phyloP scores from a whole-genome alignment of 2,113 vertebrate genomes.

The Phrynocephalus versicolor region DNA sequence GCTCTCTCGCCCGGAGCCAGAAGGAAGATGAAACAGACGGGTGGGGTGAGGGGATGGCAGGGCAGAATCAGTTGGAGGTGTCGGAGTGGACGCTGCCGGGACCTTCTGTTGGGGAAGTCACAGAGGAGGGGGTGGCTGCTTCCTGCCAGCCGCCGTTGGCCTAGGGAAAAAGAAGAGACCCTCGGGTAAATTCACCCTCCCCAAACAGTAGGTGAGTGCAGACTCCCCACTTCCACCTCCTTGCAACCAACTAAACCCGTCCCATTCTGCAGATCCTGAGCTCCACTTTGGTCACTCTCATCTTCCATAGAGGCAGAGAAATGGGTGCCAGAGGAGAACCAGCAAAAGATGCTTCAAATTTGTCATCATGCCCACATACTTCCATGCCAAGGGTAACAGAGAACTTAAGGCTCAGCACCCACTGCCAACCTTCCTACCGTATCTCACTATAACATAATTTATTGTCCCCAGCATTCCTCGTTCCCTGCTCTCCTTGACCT shows the following conservation, averaged over 20 bases:
- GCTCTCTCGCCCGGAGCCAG: slow-evolving; percentile 4
- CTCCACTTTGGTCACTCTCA: neutral
- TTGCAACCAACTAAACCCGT: neutral
- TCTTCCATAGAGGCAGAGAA: neutral
- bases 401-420: neutral
- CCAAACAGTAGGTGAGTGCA: neutral
- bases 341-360: neutral
- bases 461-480: neutral
- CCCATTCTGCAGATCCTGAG: neutral
- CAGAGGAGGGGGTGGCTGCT: slow-evolving; percentile 82
- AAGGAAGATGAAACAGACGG: neutral
- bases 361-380: neutral
- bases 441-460: neutral
- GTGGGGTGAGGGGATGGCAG: slow-evolving; percentile 33
- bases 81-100: slow-evolving; percentile 88
- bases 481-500: neutral
- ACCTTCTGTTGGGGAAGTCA: slow-evolving; percentile 78
- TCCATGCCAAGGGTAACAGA: no score
- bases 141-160: slow-evolving; percentile 88
- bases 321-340: neutral
- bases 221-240: neutral
- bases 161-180: slow-evolving; percentile 62
- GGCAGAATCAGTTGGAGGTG: slow-evolving; percentile 84
- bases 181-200: neutral
- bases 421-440: neutral